Percentiles rank a stretch among this genome's conserved stretches.
phyloP scores from a whole-genome alignment of 1,140 invertebrate genomes.

The Temnothorax longispinosus region DNA sequence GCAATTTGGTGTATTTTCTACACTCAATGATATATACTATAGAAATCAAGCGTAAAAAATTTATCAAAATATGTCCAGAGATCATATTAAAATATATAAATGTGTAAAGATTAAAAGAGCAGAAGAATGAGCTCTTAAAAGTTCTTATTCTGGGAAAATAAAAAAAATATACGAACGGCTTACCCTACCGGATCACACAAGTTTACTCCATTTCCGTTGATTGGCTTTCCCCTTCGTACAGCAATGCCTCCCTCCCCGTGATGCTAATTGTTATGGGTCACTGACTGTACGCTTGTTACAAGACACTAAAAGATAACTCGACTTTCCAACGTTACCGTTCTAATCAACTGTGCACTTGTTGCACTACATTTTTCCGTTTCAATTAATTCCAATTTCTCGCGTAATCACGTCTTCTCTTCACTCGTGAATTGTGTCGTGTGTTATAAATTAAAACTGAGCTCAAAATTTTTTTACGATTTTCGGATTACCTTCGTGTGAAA shows the following conservation, averaged over 20 bases:
- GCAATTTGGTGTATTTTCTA: not conserved
- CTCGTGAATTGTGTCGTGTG: not conserved
- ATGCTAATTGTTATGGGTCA: slow-evolving; percentile 83
- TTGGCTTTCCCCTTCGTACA: slow-evolving; percentile 76
- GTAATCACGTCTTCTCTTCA: not conserved
- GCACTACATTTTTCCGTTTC: slow-evolving; percentile 22
- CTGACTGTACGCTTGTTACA: slow-evolving; percentile 80
- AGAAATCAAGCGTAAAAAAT: not conserved
- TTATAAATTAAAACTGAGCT: not conserved
- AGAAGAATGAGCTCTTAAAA: not conserved
- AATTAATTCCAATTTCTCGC: slow-evolving; percentile 6
- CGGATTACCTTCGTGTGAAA: not conserved
- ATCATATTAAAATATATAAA: not conserved
- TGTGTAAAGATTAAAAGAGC: not conserved
- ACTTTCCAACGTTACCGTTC: slow-evolving; percentile 73
- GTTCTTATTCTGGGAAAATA: slow-evolving; percentile 50
- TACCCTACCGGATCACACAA: slow-evolving; percentile 79
- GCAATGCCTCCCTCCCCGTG: slow-evolving; percentile 68
- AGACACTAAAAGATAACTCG: slow-evolving; percentile 77
- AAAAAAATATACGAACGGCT: slow-evolving; percentile 54
- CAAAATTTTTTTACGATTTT: not conserved
- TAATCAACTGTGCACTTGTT: slow-evolving; percentile 64
- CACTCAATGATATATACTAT: not conserved
- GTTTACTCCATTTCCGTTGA: slow-evolving; percentile 84
- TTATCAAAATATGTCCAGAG: not conserved